Percentiles rank a stretch among this genome's conserved stretches.
phyloP scores from a whole-genome alignment of 2,888 invertebrate genomes.

The Marasmarcha lunaedactyla region DNA sequence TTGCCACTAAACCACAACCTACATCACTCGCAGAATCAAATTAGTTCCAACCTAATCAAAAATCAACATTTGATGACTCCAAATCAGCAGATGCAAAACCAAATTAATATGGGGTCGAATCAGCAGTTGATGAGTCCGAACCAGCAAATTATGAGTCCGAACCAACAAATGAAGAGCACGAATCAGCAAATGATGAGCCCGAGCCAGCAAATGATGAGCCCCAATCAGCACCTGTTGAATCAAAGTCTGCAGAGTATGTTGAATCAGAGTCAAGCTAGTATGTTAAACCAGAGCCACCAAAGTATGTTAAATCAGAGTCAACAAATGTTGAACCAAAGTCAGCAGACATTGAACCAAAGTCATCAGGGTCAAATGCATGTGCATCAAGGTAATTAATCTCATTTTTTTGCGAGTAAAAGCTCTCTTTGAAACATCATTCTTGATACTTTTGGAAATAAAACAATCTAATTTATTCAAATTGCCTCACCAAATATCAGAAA shows the following conservation, averaged over 20 bases:
- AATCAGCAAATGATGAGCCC: conserved; percentile 1
- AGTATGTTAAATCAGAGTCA: conserved; percentile 2
- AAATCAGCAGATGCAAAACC: conserved; percentile 3
- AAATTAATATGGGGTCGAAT: conserved; percentile 4
- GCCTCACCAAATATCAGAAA: too few species aligned
- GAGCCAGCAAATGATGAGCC: conserved; percentile 7
- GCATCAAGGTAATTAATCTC: background rate
- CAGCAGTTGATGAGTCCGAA: conserved; percentile 6
- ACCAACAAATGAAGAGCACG: background rate
- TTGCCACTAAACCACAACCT: background rate
- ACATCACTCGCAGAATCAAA: background rate
- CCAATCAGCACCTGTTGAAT: conserved; percentile 8
- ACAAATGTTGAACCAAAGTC: conserved; percentile 7
- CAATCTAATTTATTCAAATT: too few species aligned
- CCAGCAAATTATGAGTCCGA: background rate
- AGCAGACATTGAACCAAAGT: conserved; percentile 11
- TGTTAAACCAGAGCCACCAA: background rate
- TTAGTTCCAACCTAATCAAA: background rate
- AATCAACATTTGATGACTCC: conserved; percentile 7
- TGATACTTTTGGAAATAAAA: too few species aligned
- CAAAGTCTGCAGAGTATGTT: conserved; percentile 4
- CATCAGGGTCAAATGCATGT: conserved; percentile 8
- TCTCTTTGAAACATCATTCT: too few species aligned
- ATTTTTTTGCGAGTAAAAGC: too few species aligned
- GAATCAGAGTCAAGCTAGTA: background rate